phyloP scores from a whole-genome alignment of 2,797 vertebrate species.

The Sebastes iracundus region DNA sequence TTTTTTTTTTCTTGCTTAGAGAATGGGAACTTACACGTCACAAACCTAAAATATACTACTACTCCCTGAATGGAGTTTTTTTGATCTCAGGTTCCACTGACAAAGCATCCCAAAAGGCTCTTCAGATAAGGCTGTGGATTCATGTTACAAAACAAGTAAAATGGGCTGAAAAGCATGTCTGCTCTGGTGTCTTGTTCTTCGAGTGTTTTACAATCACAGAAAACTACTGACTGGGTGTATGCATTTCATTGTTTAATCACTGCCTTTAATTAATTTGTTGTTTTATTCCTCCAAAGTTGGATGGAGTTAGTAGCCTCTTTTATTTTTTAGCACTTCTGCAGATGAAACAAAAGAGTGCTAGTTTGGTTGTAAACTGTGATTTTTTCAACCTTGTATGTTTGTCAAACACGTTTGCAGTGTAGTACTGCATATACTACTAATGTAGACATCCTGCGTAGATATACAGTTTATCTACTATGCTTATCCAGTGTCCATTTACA shows the following conservation, averaged over 20 bases:
- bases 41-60: constrained; percentile 77
- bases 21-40: constrained; percentile 73
- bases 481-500: neutral
- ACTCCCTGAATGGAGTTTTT: constrained; percentile 81
- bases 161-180: constrained; percentile 77
- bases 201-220: constrained; percentile 13
- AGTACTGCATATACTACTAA: neutral
- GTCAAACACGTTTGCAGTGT: neutral
- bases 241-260: neutral
- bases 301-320: neutral
- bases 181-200: constrained; percentile 65
- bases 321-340: neutral
- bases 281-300: neutral
- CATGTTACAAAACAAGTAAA: constrained; percentile 85
- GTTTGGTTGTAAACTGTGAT: neutral
- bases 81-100: constrained; percentile 88
- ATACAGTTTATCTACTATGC: neutral
- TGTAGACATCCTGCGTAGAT: neutral
- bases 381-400: neutral
- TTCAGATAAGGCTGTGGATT: constrained; percentile 79
- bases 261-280: neutral
- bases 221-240: neutral
- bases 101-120: constrained; percentile 83
- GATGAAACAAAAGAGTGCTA: neutral
- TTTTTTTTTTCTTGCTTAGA: constrained; percentile 63